These are phyloP conservation scores for Gavialis gangeticus DNA, from an alignment of 2,113 vertebrate species.

Conservation along the genomic window DNA sequence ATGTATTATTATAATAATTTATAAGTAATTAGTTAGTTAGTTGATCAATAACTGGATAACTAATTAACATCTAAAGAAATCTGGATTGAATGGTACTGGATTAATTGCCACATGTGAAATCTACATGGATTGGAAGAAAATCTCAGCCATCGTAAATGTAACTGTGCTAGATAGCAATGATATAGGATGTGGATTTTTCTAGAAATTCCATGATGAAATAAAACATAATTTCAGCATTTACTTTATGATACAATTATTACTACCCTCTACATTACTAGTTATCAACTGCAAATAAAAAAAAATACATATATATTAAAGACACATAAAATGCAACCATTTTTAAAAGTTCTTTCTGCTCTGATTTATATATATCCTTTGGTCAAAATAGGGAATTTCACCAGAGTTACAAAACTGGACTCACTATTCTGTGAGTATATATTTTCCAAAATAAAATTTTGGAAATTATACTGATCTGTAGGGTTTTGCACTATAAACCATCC, in stretches of 20 bases:
- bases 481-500: slow-evolving; percentile 1
- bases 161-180: background rate
- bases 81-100: background rate
- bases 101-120: background rate
- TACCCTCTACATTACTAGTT: background rate
- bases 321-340: background rate
- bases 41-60: background rate
- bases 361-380: slow-evolving; percentile 7
- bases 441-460: background rate
- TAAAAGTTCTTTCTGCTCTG: background rate
- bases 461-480: slow-evolving; percentile 41
- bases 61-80: background rate
- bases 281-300: background rate
- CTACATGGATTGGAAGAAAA: background rate
- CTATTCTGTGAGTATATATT: too few species aligned
- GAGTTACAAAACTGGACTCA: background rate
- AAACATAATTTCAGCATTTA: slow-evolving; percentile 21
- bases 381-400: slow-evolving; percentile 4
- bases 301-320: background rate
- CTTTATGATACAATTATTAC: slow-evolving; percentile 31
- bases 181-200: slow-evolving; percentile 25
- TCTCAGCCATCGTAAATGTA: background rate
- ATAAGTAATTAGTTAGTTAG: background rate
- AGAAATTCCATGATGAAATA: background rate
- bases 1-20: background rate